Conservation (phyloP, 2,113 vertebrate genomes). For the Setophaga coronata region DNA sequence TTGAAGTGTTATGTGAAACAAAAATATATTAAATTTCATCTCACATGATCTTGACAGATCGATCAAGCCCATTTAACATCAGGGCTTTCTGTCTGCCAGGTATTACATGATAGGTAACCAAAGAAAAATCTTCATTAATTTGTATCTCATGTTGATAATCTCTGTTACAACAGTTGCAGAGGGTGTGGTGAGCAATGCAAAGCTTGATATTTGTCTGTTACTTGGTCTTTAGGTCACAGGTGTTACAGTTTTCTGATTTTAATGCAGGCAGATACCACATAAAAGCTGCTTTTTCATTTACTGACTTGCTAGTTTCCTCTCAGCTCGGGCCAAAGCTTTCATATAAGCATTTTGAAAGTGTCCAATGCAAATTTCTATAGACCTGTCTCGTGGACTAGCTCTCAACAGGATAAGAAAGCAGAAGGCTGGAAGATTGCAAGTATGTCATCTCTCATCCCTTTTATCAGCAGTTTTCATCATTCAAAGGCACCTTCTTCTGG, state of each 20-base stretch:
- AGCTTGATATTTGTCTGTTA: background rate
- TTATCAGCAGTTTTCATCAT: background rate
- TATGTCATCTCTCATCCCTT: background rate
- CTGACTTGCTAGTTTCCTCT: background rate
- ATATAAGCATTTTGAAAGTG: background rate
- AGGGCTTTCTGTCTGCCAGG: background rate
- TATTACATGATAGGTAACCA: background rate
- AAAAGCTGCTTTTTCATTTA: background rate
- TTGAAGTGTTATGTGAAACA: background rate
- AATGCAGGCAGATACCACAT: background rate
- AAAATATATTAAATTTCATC: background rate
- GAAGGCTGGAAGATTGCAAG: background rate
- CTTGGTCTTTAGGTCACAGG: background rate
- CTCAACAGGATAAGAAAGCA: background rate
- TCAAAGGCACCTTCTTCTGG: background rate
- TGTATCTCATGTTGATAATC: fast-evolving
- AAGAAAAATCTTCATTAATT: background rate
- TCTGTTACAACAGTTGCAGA: background rate
- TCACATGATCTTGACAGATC: background rate
- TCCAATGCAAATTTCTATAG: background rate
- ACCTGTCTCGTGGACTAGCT: background rate
- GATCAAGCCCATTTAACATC: background rate
- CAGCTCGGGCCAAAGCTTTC: background rate
- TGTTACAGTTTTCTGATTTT: background rate
- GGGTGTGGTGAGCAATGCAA: background rate